phyloP scores from a whole-genome alignment of 2,888 invertebrate species.

The Xylota segnis region DNA sequence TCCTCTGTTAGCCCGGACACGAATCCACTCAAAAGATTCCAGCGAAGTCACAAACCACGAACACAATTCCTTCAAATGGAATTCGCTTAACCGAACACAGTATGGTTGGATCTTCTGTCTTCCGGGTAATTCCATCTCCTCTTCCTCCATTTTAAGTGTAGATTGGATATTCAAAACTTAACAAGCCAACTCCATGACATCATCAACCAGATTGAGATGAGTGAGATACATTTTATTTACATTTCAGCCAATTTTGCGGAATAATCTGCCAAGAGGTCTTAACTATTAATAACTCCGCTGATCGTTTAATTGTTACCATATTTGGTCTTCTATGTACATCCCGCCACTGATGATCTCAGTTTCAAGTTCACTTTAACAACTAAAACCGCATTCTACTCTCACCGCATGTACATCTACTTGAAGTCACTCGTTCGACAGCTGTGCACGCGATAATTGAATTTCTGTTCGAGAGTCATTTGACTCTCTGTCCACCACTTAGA shows the following conservation, averaged over 20 bases:
- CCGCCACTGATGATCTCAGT: constrained; percentile 17
- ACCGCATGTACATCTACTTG: neutral
- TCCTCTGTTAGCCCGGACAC: too few relatives aligned
- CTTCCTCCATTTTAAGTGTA: neutral
- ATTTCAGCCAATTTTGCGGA: neutral
- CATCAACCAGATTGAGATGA: neutral
- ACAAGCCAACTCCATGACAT: neutral
- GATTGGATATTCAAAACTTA: neutral
- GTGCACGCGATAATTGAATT: neutral
- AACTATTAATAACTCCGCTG: neutral
- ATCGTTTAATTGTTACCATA: constrained; percentile 25
- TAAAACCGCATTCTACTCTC: neutral
- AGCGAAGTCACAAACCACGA: too few relatives aligned
- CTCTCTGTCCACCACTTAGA: neutral
- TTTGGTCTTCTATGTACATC: neutral
- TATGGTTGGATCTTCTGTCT: neutral
- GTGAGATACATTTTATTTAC: neutral
- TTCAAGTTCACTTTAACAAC: neutral
- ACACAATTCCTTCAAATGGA: too few relatives aligned
- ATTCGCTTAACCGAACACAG: too few relatives aligned
- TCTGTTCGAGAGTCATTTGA: neutral
- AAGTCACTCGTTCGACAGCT: neutral
- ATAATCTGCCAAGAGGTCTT: constrained; percentile 1
- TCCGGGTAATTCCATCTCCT: neutral
- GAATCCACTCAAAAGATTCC: too few relatives aligned